Percentiles rank a stretch among this genome's conserved stretches.
phyloP scores from a whole-genome alignment of 64 coral and sea anemone species.

The Trachythela sp. region DNA sequence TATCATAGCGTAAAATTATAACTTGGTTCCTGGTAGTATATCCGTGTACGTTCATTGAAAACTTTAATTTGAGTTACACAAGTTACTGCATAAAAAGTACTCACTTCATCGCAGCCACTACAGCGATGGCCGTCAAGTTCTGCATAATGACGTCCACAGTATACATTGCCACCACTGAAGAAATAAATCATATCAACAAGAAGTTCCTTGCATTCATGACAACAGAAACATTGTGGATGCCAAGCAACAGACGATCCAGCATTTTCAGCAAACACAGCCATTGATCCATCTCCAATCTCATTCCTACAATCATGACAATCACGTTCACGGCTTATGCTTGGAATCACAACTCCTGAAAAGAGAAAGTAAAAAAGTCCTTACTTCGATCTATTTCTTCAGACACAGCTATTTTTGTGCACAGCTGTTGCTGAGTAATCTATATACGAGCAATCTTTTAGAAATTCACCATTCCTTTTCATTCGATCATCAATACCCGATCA shows the following conservation, averaged over 20 bases:
- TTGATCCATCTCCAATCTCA: slow-evolving; percentile 61
- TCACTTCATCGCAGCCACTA: slow-evolving; percentile 97
- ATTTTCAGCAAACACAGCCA: slow-evolving; percentile 79
- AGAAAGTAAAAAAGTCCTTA: neutral
- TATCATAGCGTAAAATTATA: no score
- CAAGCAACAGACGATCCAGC: slow-evolving; percentile 65
- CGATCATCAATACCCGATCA: no score
- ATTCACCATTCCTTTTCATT: no score
- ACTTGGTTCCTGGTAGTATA: neutral
- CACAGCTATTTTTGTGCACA: neutral
- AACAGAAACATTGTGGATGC: slow-evolving; percentile 83
- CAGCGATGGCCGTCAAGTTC: slow-evolving; percentile 78
- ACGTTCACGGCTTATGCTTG: slow-evolving; percentile 32
- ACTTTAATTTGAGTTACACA: no score
- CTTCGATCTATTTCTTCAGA: neutral
- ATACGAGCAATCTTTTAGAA: no score
- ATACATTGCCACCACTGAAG: slow-evolving; percentile 49
- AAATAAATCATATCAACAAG: slow-evolving; percentile 87
- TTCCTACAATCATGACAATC: slow-evolving; percentile 54
- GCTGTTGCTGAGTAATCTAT: neutral
- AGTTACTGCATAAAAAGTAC: no score
- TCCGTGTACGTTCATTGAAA: no score
- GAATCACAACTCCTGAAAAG: slow-evolving; percentile 54
- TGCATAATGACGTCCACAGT: slow-evolving; percentile 71
- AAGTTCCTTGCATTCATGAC: slow-evolving; percentile 58